A percentile compares a stretch with the other conserved stretches of the same genome.
Evolutionary conservation across 2,797 vertebrate species (phyloP).

Genomic region (Linurgus olivaceus): DNA sequence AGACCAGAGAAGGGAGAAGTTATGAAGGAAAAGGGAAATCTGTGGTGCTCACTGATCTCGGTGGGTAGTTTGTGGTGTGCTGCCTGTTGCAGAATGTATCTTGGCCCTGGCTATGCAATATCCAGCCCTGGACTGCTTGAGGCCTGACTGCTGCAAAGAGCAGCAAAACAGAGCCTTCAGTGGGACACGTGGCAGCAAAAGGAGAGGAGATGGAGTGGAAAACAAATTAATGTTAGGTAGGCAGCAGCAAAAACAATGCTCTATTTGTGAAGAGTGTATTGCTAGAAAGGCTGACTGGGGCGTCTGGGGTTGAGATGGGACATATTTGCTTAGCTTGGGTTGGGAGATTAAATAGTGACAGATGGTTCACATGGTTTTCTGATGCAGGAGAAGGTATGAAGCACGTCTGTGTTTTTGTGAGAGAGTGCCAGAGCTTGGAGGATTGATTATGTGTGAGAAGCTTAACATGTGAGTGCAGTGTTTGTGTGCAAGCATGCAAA

Average conservation of each 20-base stretch:
- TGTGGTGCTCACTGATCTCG: background rate
- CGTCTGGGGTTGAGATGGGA: background rate
- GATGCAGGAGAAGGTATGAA: constrained; percentile 5
- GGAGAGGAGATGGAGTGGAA: background rate
- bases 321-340: background rate
- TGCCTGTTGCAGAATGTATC: accelerated
- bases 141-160: background rate
- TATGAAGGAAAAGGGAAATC: background rate
- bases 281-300: background rate
- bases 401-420: background rate
- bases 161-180: background rate
- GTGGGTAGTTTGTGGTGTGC: background rate
- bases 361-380: background rate
- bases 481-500: background rate
- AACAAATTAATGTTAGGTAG: background rate
- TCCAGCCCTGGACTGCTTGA: background rate
- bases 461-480: background rate
- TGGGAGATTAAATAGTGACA: constrained; percentile 2
- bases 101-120: background rate
- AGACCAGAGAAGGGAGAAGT: background rate
- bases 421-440: background rate
- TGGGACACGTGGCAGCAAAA: background rate
- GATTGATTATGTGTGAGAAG: constrained; percentile 1
- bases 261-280: background rate
- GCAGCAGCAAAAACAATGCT: background rate